Evolutionary conservation across 2,113 vertebrate genomes (phyloP).

Genomic region (Thunnus thynnus): DNA sequence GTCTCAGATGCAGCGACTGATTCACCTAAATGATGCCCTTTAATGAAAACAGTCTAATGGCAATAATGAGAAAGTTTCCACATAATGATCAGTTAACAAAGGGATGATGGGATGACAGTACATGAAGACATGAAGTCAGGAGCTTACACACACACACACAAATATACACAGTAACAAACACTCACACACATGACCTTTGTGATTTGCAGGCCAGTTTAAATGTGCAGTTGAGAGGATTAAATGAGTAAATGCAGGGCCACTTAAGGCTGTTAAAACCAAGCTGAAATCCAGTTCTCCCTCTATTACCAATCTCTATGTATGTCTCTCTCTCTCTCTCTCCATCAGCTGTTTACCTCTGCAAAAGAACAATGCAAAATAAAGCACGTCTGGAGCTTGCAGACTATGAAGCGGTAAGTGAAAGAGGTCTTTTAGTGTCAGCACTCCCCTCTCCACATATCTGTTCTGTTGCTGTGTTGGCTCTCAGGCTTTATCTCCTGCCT

Average conservation of each 20-base stretch:
- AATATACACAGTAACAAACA: conserved; percentile 18
- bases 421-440: conserved; percentile 32
- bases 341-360: conserved; percentile 98
- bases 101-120: conserved; percentile 63
- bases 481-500: conserved; percentile 20
- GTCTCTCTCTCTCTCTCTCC: conserved; percentile 40
- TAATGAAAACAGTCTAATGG: conserved; percentile 75
- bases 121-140: conserved; percentile 64
- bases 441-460: conserved; percentile 31
- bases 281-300: conserved; percentile 44
- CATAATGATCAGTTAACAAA: conserved; percentile 71
- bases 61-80: conserved; percentile 57
- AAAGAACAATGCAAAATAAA: conserved; percentile 99
- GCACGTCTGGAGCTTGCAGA: conserved; percentile 96
- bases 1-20: conserved; percentile 48
- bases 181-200: conserved; percentile 64
- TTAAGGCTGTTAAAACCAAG: conserved; percentile 71
- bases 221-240: conserved; percentile 77
- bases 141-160: background rate
- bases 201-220: conserved; percentile 69
- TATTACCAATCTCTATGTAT: conserved; percentile 29
- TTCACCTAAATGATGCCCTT: conserved; percentile 59
- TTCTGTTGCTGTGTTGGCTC: conserved; percentile 21
- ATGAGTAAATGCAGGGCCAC: conserved; percentile 70
- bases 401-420: conserved; percentile 95